Percentiles rank a stretch among this genome's conserved stretches.
phyloP scores from a whole-genome alignment of 2,888 invertebrate species.

The Spilarctia lutea region DNA sequence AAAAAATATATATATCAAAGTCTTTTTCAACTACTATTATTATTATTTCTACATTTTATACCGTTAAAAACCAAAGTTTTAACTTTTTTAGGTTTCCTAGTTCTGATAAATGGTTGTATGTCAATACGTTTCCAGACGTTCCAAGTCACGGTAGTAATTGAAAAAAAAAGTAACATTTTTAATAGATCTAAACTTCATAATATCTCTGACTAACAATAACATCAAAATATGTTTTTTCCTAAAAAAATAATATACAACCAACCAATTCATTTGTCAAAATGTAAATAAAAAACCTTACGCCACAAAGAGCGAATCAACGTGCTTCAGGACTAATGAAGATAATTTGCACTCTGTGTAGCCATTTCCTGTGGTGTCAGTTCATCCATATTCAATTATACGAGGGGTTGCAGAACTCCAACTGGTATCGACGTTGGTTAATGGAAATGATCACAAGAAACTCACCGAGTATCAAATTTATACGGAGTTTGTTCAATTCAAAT shows the following conservation, averaged over 20 bases:
- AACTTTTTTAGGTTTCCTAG: too few relatives aligned
- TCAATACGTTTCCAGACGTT: too few relatives aligned
- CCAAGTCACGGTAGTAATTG: too few relatives aligned
- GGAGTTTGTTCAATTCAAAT: neutral
- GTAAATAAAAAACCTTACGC: neutral
- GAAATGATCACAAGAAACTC: constrained; percentile 6
- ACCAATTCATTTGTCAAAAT: neutral
- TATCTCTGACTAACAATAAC: neutral
- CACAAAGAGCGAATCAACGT: constrained; percentile 18
- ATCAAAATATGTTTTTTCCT: neutral
- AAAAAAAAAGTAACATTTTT: too few relatives aligned
- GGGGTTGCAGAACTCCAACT: neutral
- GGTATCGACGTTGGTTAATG: constrained; percentile 3
- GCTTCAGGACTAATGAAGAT: constrained; percentile 38
- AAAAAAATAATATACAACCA: neutral
- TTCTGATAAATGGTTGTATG: too few relatives aligned
- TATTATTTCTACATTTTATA: too few relatives aligned
- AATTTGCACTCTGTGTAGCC: constrained; percentile 33
- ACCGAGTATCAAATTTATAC: neutral
- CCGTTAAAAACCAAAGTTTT: too few relatives aligned
- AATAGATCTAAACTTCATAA: too few relatives aligned
- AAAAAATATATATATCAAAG: too few relatives aligned
- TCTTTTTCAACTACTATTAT: too few relatives aligned
- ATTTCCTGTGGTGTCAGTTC: constrained; percentile 20
- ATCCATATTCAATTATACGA: constrained; percentile 25